A percentile compares a stretch with the other conserved stretches of the same genome.
phyloP scores from a whole-genome alignment of 2,797 vertebrate genomes.

The Remorina albescens region DNA sequence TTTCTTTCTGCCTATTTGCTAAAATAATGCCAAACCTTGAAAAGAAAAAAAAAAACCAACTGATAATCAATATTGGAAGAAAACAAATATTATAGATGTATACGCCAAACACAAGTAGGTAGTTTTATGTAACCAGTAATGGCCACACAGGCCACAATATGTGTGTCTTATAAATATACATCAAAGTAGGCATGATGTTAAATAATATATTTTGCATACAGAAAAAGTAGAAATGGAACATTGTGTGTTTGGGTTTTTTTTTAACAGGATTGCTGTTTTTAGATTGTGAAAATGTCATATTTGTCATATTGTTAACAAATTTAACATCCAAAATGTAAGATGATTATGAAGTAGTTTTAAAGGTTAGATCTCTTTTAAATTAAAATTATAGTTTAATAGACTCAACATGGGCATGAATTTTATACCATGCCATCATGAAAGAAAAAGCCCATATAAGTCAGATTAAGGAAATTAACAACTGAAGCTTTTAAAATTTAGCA shows the following conservation, averaged over 20 bases:
- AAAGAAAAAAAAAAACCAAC: not conserved
- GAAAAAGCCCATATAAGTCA: not conserved
- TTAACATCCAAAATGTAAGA: not conserved
- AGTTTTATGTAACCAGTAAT: conserved; percentile 5
- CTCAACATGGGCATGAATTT: too few relatives aligned
- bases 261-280: not conserved
- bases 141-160: not conserved
- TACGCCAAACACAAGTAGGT: not conserved
- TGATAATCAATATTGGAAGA: not conserved
- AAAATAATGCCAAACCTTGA: conserved; percentile 3
- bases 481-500: not conserved
- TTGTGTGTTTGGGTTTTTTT: not conserved
- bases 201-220: not conserved
- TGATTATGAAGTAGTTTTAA: not conserved
- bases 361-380: conserved; percentile 6
- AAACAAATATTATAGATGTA: conserved; percentile 8
- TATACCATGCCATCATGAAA: conserved; percentile 21
- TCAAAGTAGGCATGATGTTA: too few relatives aligned
- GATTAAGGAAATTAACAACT: not conserved
- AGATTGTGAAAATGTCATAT: not conserved
- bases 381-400: conserved; percentile 26
- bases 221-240: not conserved
- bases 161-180: not conserved
- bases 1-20: not conserved
- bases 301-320: too few relatives aligned